phyloP scores from a whole-genome alignment of 2,113 vertebrate genomes.

The Chionodraco myersi region DNA sequence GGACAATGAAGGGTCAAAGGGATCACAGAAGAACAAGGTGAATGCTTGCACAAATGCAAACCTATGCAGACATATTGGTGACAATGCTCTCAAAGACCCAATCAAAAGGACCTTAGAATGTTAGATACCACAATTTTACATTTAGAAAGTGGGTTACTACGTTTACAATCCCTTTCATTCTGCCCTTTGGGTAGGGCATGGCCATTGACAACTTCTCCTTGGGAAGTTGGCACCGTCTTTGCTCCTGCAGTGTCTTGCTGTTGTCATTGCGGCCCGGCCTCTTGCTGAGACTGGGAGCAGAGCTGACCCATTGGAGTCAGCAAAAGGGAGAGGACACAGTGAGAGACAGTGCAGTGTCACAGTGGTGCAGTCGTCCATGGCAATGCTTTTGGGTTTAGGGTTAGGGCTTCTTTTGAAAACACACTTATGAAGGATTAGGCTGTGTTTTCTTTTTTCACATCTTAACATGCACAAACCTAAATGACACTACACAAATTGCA shows the following conservation, averaged over 20 bases:
- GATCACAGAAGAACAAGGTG: slow-evolving; percentile 2
- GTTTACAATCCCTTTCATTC: slow-evolving; percentile 31
- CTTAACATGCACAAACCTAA: neutral
- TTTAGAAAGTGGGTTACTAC: neutral
- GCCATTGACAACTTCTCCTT: slow-evolving; percentile 43
- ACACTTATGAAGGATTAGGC: neutral
- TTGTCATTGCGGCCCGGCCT: slow-evolving; percentile 27
- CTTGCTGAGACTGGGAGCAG: slow-evolving; percentile 29
- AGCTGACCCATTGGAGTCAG: slow-evolving; percentile 60
- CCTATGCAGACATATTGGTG: neutral
- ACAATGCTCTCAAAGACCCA: neutral
- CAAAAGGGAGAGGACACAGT: slow-evolving; percentile 63
- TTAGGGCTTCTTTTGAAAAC: neutral
- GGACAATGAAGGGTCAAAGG: slow-evolving; percentile 15
- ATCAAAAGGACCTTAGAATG: neutral
- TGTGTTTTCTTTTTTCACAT: too few species aligned
- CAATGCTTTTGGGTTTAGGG: neutral
- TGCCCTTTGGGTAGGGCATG: neutral
- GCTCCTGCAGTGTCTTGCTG: slow-evolving; percentile 14
- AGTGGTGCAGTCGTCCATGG: slow-evolving; percentile 16
- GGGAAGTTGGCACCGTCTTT: slow-evolving; percentile 21
- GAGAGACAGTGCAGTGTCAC: neutral
- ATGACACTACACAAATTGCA: neutral
- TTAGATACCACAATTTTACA: neutral
- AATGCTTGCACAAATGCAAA: neutral